Base-by-base conservation (phyloP, 1,140 invertebrate genomes). In the Metaphire vulgaris region DNA sequence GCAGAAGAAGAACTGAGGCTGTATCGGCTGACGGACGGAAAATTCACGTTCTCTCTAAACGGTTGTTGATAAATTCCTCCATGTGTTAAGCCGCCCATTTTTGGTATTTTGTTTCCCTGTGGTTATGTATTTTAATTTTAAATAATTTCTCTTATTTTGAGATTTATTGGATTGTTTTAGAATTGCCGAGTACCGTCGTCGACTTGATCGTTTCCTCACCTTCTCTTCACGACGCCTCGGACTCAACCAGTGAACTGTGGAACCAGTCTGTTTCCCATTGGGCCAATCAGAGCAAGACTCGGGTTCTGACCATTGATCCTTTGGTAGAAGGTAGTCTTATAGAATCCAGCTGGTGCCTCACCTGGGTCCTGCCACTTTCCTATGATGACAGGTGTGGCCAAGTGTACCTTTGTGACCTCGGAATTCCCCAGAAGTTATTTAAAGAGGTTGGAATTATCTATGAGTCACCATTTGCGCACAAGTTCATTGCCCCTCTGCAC, bases 401-500 rank as follows among this genome's bases (percentile, higher is more conserved):
- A 86, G 86, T 95, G 75, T 95, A 94, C 86, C 88, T 96, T 74
- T 94, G 92, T 85, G 93, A 95, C 87, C 87, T 96, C 80, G 92
- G 91, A 75, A 89, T 95, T 82, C 93, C 94, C 21, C 87, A 90
- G 75, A 89, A 90, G 82, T 89, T 94, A 65, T 95, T 92, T 85
- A 86, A 88, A 69, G 90, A 92, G 80, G 89, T 92, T 79, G 91
- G 91, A 66, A 92, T 96, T 76, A 89, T 89, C 41, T 97, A 96
- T 85, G 89, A 89, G 80, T 92, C 93, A 75, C 94, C 94, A 2
- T 97, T 96, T 86, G 93, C 92, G 77, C 91, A 93, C 66, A 92
- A 93, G 86, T 92, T 93, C 86, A 90, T 93, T 80, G 93, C 95
- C 87, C 90, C 93, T 77, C 89, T 96, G 79, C 91, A 95, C 29